These are phyloP conservation scores for Drosophila recens DNA, from an alignment of 2,888 invertebrate genomes.

Conservation along the genomic window DNA sequence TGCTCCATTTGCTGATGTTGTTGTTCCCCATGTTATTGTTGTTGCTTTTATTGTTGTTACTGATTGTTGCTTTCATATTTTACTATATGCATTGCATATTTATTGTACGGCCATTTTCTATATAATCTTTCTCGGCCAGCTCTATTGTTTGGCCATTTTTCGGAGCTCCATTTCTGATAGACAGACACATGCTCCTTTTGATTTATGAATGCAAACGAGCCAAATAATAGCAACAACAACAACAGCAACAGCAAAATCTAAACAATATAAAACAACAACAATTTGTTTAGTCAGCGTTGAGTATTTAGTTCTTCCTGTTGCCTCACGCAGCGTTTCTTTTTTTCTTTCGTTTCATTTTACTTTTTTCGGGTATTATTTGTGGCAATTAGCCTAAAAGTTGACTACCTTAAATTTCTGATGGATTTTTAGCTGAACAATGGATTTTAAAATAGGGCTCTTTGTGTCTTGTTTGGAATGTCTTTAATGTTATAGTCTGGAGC, in stretches of 20 bases:
- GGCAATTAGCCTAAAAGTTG: conserved; percentile 68
- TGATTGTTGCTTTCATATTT: conserved; percentile 67
- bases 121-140: conserved; percentile 69
- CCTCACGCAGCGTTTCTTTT: conserved; percentile 32
- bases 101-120: conserved; percentile 75
- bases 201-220: conserved; percentile 80
- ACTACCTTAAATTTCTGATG: conserved; percentile 66
- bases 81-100: conserved; percentile 52
- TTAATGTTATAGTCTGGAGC: background rate
- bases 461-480: background rate
- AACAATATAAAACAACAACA: conserved; percentile 34
- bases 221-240: conserved; percentile 34
- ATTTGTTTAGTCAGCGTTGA: conserved; percentile 49
- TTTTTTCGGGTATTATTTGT: conserved; percentile 9
- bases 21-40: conserved; percentile 44
- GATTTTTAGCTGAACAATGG: background rate
- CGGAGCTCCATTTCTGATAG: conserved; percentile 60
- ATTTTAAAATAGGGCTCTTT: background rate
- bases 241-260: background rate
- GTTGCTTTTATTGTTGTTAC: conserved; percentile 41
- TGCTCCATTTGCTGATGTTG: conserved; percentile 72
- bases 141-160: conserved; percentile 65
- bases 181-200: conserved; percentile 79
- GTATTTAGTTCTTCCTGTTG: conserved; percentile 35
- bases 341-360: background rate